Evolutionary conservation across 2,797 vertebrate genomes (phyloP).

Genomic region (Peromyscus melanophrys): DNA sequence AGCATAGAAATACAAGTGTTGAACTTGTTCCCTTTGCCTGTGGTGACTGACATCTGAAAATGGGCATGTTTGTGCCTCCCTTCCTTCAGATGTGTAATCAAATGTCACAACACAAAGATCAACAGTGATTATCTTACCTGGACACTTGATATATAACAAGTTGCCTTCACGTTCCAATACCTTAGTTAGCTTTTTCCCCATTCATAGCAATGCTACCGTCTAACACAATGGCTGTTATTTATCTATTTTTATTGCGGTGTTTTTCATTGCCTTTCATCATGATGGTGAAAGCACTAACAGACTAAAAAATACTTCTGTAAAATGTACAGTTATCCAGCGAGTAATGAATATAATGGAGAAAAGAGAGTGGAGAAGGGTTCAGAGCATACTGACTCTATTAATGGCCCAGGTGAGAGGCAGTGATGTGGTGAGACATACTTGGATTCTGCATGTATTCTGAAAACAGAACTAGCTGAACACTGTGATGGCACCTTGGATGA

Average conservation of each 20-base stretch:
- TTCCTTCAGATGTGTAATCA: conserved; percentile 40
- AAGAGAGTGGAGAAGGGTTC: background rate
- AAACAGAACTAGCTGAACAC: conserved; percentile 26
- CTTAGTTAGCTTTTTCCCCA: background rate
- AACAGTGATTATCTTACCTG: conserved; percentile 8
- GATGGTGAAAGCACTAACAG: conserved; percentile 7
- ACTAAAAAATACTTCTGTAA: conserved; percentile 49
- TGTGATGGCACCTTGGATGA: background rate
- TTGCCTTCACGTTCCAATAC: background rate
- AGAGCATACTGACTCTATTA: background rate
- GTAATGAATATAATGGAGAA: conserved; percentile 29
- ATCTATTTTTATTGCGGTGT: conserved; percentile 27
- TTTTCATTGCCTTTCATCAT: conserved; percentile 21
- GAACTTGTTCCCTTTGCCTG: conserved; percentile 1
- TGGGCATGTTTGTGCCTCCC: background rate
- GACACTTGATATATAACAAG: conserved; percentile 39
- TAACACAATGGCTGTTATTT: conserved; percentile 9
- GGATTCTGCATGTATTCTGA: conserved; percentile 14
- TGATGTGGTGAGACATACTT: background rate
- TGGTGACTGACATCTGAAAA: conserved; percentile 10
- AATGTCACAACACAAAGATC: background rate
- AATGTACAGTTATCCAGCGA: background rate
- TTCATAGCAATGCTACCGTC: background rate
- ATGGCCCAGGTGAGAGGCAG: background rate
- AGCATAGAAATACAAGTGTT: background rate